A percentile compares a stretch with the other conserved stretches of the same genome.
Evolutionary conservation across 1,140 invertebrate species (phyloP).

Genomic region (Andrena cerasifolii): DNA sequence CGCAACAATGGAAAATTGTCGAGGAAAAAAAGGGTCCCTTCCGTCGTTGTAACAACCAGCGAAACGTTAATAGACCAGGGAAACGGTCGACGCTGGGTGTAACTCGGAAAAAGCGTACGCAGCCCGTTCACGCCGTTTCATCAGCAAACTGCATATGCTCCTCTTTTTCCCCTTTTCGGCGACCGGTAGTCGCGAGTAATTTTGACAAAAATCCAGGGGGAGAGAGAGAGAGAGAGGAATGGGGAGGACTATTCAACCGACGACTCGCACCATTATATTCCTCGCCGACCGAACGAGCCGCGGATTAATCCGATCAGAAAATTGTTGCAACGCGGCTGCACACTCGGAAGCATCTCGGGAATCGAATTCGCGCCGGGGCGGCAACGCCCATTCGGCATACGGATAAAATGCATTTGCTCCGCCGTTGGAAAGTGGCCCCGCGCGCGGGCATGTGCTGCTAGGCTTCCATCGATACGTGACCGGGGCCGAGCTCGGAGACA

Average conservation of each 20-base stretch:
- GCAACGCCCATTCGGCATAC: constrained; percentile 2
- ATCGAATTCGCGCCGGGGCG: constrained; percentile 20
- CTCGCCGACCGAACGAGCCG: background rate
- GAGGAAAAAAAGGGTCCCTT: background rate
- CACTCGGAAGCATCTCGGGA: constrained; percentile 25
- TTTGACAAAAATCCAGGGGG: constrained; percentile 4
- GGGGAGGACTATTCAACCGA: background rate
- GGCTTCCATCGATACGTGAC: constrained; percentile 37
- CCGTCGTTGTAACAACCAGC: background rate
- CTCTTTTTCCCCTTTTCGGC: background rate
- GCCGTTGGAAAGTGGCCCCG: background rate
- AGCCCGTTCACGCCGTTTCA: constrained; percentile 9
- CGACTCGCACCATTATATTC: constrained; percentile 21
- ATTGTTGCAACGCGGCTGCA: background rate
- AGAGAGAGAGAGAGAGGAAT: background rate
- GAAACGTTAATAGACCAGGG: constrained; percentile 4
- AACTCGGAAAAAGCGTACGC: constrained; percentile 14
- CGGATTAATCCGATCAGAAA: constrained; percentile 38
- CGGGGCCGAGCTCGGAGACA: background rate
- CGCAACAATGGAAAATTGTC: background rate
- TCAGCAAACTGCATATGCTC: background rate
- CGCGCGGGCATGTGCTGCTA: background rate
- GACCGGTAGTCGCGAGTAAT: background rate
- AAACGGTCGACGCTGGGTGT: background rate
- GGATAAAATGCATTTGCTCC: constrained; percentile 29